Base-by-base conservation (phyloP, 2,113 vertebrate genomes). In the Hyperopisus bebe region DNA sequence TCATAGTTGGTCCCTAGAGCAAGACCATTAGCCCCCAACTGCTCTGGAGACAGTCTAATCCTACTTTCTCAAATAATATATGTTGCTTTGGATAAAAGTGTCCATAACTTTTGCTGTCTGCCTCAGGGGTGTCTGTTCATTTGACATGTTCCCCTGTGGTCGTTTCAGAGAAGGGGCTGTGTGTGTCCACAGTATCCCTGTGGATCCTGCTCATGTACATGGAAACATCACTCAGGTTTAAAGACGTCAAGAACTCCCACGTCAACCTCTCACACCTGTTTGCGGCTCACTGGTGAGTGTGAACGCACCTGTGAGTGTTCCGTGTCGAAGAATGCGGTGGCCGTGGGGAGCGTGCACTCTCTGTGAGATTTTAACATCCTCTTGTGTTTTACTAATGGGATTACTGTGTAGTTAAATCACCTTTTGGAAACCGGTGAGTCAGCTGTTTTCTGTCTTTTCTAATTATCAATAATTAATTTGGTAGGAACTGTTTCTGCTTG, bases 161-260 rank as follows among this genome's bases (percentile, higher is more conserved):
- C 42, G 90, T 84, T 89, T 89, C 93, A 97, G 96, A 97, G 86
- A 96, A 95, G 89, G 96, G 96, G 86, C 94, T 96, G 90, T 97
- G 96, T 80, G 94, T 96, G 90, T 97, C 96, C 0, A 95, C 96
- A 0, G 94, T 96, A 90, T 95, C 95, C 48, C 92, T 97, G 92
- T 97, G 96, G 96, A 94, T 97, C 83, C 94, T 97, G 74, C 94
- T 97, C 0, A 94, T 96, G n/a, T 97, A 96, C 92, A 96, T 94
- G 0, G 96, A 97, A 90, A 95, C 95, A 46, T 96, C 96, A 10
- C 95, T 97, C 83, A 94, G 96, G 89, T 95, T 97, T 89, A 96
- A 95, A 93, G 96, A 97, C 92, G 92, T 96, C 58, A 96, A 96
- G 92, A 95, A 93, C 90, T 96, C 96, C 70, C 94, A 96, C 86